Conservation (phyloP, 2,113 vertebrate genomes). For the Eudyptes chrysolophus region DNA sequence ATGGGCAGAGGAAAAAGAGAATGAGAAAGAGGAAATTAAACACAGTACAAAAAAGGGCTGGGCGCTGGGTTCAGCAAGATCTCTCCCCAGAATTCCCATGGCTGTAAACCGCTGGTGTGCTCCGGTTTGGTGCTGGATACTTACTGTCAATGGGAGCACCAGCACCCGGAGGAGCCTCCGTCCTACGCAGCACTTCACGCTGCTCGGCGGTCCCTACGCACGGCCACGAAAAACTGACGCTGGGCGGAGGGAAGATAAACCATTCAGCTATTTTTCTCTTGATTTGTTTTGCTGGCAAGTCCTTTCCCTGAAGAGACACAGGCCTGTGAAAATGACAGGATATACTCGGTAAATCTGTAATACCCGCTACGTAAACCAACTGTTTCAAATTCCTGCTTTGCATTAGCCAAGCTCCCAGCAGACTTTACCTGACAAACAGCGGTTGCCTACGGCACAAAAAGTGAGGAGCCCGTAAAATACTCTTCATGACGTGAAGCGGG, state of each 20-base stretch:
- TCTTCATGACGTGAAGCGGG: not conserved
- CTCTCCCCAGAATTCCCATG: not conserved
- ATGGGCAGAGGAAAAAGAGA: not conserved
- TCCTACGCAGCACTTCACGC: not conserved
- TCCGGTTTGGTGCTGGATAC: not conserved
- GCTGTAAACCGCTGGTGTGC: not conserved
- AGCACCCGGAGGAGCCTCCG: accelerated
- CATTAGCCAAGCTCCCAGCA: not conserved
- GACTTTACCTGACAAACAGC: not conserved
- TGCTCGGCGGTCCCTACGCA: accelerated
- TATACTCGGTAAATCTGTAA: not conserved
- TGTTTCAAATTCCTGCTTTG: not conserved
- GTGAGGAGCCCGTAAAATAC: not conserved
- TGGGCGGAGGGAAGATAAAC: not conserved
- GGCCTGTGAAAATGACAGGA: not conserved
- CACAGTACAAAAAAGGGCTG: not conserved
- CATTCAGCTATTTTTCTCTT: not conserved
- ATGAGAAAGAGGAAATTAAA: not conserved
- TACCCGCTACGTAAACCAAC: not conserved
- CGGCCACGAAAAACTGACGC: accelerated
- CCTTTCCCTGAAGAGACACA: not conserved
- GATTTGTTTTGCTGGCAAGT: not conserved
- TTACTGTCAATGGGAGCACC: not conserved
- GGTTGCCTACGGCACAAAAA: not conserved
- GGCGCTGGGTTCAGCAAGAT: not conserved